A percentile compares a stretch with the other conserved stretches of the same genome.
phyloP scores from a whole-genome alignment of 2,113 vertebrate genomes.

The Panurus biarmicus region DNA sequence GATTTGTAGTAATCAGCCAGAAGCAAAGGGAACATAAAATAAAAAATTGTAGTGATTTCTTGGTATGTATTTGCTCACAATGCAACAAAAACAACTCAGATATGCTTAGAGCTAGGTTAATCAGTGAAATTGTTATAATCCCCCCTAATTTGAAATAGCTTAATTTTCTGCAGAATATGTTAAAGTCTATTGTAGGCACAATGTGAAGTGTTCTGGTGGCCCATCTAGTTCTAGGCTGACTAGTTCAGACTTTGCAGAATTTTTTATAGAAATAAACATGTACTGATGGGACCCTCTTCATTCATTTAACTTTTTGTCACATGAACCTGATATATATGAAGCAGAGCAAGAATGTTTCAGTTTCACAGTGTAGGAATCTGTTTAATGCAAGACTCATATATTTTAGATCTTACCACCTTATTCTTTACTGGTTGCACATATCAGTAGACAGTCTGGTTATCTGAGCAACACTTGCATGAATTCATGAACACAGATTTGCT shows the following conservation, averaged over 20 bases:
- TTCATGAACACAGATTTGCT: background rate
- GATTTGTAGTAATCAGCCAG: background rate
- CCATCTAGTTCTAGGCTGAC: background rate
- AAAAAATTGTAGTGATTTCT: background rate
- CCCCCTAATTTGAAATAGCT: background rate
- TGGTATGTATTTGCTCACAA: background rate
- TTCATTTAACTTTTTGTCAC: background rate
- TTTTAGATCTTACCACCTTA: background rate
- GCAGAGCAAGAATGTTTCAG: background rate
- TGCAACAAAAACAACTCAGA: background rate
- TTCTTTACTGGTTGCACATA: background rate
- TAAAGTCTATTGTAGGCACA: background rate
- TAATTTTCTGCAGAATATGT: background rate
- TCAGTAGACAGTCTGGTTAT: background rate
- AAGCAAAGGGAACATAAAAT: background rate
- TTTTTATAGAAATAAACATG: background rate
- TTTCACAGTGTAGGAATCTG: background rate
- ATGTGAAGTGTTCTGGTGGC: background rate
- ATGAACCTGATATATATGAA: background rate
- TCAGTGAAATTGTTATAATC: background rate
- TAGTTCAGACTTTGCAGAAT: background rate
- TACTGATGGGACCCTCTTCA: background rate
- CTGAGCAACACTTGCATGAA: background rate
- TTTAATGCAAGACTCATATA: background rate
- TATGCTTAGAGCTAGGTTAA: background rate